Evolutionary conservation across 2,797 vertebrate species (phyloP).

Genomic region (Zalophus californianus): DNA sequence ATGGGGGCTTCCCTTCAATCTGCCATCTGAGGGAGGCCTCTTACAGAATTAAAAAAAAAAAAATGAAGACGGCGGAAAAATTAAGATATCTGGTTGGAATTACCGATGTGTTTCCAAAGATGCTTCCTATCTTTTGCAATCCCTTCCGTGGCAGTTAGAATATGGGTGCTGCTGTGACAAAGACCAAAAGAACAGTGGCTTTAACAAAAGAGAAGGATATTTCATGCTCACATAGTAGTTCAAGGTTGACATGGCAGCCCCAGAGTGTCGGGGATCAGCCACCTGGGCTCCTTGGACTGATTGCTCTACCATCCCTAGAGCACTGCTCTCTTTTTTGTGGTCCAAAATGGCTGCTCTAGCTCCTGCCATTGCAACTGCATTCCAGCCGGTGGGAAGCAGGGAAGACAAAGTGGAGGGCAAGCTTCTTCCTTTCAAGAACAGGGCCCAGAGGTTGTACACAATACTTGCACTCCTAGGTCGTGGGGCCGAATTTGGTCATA

Average conservation of each 20-base stretch:
- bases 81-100: not conserved
- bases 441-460: not conserved
- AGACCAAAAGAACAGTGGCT: not conserved
- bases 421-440: not conserved
- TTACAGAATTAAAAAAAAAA: not conserved
- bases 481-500: not conserved
- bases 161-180: not conserved
- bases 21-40: not conserved
- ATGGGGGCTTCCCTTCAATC: not conserved
- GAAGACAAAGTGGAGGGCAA: not conserved
- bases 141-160: not conserved
- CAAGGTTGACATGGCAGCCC: not conserved
- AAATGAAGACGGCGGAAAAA: not conserved
- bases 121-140: not conserved
- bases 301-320: not conserved
- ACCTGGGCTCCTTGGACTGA: not conserved
- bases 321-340: not conserved
- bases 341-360: not conserved
- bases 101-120: not conserved
- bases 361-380: slow-evolving; percentile 29
- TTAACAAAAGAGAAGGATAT: not conserved
- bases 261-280: not conserved
- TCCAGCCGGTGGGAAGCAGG: not conserved
- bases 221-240: not conserved
- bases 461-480: not conserved